phyloP scores from a whole-genome alignment of 1,140 invertebrate species.

The Polyergus mexicanus region DNA sequence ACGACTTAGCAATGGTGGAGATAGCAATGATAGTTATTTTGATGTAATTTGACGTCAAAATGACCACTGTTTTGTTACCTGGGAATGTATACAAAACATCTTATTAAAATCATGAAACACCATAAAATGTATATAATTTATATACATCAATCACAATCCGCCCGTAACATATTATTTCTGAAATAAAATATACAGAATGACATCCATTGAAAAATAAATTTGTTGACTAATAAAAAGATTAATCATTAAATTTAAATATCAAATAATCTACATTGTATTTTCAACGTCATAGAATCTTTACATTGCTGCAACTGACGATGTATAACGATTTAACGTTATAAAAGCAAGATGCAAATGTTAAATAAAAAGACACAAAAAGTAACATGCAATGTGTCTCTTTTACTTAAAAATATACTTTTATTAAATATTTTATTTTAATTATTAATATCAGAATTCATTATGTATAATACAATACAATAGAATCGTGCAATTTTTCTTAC shows the following conservation, averaged over 20 bases:
- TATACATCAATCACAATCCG: no score
- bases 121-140: no score
- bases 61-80: no score
- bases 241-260: no score
- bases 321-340: not conserved
- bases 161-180: no score
- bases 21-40: no score
- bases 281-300: not conserved
- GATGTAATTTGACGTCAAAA: no score
- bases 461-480: conserved; percentile 32
- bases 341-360: not conserved
- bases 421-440: conserved; percentile 54
- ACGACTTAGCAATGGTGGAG: not conserved
- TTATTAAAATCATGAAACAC: no score
- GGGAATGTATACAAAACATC: no score
- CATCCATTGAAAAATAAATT: no score
- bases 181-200: no score
- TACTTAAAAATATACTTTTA: conserved; percentile 61
- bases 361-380: conserved; percentile 8
- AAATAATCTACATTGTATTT: not conserved
- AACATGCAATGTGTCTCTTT: not conserved
- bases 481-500: not conserved
- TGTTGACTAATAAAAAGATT: no score
- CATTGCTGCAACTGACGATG: not conserved
- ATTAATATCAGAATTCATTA: not conserved